A percentile compares a stretch with the other conserved stretches of the same genome.
These are phyloP conservation scores for Araneus ventricosus DNA, from an alignment of 1,140 invertebrate species.

Conservation along the genomic window DNA sequence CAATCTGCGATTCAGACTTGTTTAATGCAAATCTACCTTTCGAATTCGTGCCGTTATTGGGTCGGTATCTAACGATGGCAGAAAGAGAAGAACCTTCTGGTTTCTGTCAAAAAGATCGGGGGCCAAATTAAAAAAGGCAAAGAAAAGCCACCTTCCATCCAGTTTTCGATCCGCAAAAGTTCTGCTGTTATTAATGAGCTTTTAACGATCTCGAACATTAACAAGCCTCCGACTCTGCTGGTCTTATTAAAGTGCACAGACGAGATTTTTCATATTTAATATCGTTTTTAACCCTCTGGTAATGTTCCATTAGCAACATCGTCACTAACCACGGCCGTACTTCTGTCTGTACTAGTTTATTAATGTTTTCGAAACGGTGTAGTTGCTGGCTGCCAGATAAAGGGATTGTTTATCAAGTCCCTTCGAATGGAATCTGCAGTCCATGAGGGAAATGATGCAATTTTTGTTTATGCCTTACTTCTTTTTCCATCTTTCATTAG, in stretches of 20 bases:
- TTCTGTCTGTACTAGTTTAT: constrained; percentile 62
- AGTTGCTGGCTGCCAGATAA: constrained; percentile 30
- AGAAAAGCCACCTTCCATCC: constrained; percentile 41
- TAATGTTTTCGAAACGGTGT: constrained; percentile 45
- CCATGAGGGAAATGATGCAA: background rate
- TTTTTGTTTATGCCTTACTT: constrained; percentile 11
- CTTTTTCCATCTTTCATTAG: constrained; percentile 61
- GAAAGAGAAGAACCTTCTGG: background rate
- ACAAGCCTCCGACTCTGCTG: constrained; percentile 43
- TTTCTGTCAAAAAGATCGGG: constrained; percentile 6
- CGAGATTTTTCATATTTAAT: constrained; percentile 75
- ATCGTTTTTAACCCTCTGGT: constrained; percentile 50
- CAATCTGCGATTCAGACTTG: too few species aligned
- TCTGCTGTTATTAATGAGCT: constrained; percentile 74
- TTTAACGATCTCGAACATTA: constrained; percentile 74
- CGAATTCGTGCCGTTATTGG: background rate
- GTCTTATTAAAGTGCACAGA: constrained; percentile 58
- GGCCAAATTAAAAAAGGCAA: constrained; percentile 40
- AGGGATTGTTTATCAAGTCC: constrained; percentile 72
- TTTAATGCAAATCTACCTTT: background rate
- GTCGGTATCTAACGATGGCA: background rate
- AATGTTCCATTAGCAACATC: constrained; percentile 68
- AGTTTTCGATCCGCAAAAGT: constrained; percentile 65
- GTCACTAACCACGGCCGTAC: constrained; percentile 59
- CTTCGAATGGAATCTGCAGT: background rate